Evolutionary conservation across 2,797 vertebrate genomes (phyloP), one percentile per base, ranked within the genome.

Genomic region (Petrocephalus sullivani): DNA sequence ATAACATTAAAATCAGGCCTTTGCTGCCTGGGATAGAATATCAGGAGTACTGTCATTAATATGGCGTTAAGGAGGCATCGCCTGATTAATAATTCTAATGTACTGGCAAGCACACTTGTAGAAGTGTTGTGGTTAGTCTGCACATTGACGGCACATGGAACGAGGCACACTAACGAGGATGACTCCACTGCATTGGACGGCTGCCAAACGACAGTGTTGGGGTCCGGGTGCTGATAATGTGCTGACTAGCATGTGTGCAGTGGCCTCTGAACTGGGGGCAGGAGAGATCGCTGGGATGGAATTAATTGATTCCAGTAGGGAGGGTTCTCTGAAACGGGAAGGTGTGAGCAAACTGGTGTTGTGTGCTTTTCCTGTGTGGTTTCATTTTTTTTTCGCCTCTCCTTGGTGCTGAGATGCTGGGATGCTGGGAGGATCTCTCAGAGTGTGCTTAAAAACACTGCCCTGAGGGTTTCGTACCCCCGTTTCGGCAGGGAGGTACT

Each of bases 321-420:
- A 54, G 21, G 61, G 21, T 23, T 21, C 49, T 41, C 87, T 54
- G 49, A 14, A 78, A 82, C 37, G 1, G 54, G 87, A 49, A 87
- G 53, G 71, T 61, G 57, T 87, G 57, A 88, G 81, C 51, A 19
- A 9, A 16, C 33, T 46, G 33, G 54, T 19, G 46, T 83, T 16
- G 57, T 67, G 37, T n/a, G 37, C 16, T 75, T 33, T 33, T 54
- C 37, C 60, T 5, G 16, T 41, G 33, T 87, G 37, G 9, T 84
- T 82, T 23, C 2, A 41, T 23, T 7, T 84, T 56, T 21, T 33
- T 60, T 28, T 46, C 37, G 6, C 28, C 23, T 84, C 41, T 46
- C 19, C 21, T 16, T 88, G 87, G 93, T 93, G 49, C 82, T 14
- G 49, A 21, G 49, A 84, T 28, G 28, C 28, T 0, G 37, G 16